These are phyloP conservation scores for Aythya fuligula DNA, from an alignment of 2,797 vertebrate species.

Conservation along the genomic window DNA sequence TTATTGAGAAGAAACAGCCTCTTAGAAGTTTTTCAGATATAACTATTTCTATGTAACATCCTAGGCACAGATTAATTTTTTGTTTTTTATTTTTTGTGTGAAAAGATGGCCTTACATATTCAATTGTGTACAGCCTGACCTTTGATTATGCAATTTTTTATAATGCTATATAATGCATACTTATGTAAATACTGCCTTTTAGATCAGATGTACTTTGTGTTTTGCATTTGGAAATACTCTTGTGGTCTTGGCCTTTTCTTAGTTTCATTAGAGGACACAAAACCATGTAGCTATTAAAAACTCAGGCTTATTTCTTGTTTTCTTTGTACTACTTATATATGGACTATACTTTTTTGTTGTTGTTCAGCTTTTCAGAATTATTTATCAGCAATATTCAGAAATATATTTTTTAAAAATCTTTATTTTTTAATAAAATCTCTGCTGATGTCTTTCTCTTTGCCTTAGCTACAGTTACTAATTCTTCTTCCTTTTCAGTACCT, in stretches of 20 bases:
- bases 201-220: background rate
- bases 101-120: background rate
- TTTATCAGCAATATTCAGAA: background rate
- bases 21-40: background rate
- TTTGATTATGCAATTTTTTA: constrained; percentile 25
- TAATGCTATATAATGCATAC: background rate
- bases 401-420: background rate
- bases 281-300: background rate
- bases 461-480: background rate
- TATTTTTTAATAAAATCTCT: constrained; percentile 7
- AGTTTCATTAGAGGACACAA: background rate
- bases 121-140: background rate
- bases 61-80: background rate
- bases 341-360: background rate
- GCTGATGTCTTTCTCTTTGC: background rate
- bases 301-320: background rate
- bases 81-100: background rate
- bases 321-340: background rate
- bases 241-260: background rate
- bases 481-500: background rate
- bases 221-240: background rate
- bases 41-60: background rate
- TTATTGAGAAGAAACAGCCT: background rate
- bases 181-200: constrained; percentile 29
- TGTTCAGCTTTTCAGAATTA: background rate